Evolutionary conservation across 2,888 invertebrate species (phyloP), one percentile per base, ranked within the genome.

Genomic region (Desoria tigrina): DNA sequence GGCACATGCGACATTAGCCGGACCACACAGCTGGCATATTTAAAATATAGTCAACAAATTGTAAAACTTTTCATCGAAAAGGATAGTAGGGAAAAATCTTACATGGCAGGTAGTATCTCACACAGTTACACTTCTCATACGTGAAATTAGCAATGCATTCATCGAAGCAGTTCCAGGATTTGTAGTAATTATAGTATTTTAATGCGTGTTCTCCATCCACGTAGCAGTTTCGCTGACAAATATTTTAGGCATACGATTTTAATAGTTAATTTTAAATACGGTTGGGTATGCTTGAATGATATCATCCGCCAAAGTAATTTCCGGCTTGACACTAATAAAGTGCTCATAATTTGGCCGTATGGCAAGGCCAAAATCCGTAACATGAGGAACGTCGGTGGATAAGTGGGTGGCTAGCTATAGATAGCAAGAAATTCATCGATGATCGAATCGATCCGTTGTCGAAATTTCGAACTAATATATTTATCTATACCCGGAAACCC

Each of bases 311-410:
- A 50, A 54, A 28, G 64, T 65, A 1, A 71, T 51, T 11, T 66
- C 64, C 4, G 71, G 68, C 32, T 27, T 51, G 7, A 71, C 55
- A 32, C 60, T 63, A 7, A 71, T 42, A 49, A 63, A 71, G 21
- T 66, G 61, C 32, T 71, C 71, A 37, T 59, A 54, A 26, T 68
- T 68, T 2, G 68, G 68, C 24, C 60, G 21, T 18, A 71, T 59
- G 6, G 63, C 65, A 3, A 68, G 9, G 23, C 71, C 71, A 56
- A 64, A 63, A 37, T 66, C 68, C 0, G 68, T 71, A 1, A 72
- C 69, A 32, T 72, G 70, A 11, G 74, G 74, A 26, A 68, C 61
- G 42, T 74, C 72, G 1, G 63, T 63, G 6, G 70, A 54, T 21
- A 64, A 61, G 37, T 72, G 72, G 0, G 67, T 62, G 23, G 62